phyloP scores from a whole-genome alignment of 2,113 vertebrate species.

The Aphyosemion australe region DNA sequence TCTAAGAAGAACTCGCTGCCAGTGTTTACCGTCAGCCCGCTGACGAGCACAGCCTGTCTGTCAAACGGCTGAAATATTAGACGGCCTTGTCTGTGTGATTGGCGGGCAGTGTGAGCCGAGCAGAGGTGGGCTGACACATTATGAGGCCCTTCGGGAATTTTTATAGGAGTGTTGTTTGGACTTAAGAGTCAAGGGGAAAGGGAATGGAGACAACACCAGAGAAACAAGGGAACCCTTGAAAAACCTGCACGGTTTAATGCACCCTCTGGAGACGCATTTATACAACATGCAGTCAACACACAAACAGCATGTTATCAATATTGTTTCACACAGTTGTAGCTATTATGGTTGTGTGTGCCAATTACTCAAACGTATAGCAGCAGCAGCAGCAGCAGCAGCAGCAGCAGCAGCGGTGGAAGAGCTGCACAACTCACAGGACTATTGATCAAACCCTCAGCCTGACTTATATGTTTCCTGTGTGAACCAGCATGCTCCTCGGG shows the following conservation, averaged over 20 bases:
- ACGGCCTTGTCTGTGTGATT: constrained; percentile 2
- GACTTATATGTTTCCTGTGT: constrained; percentile 4
- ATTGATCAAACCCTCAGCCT: constrained; percentile 65
- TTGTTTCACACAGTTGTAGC: constrained; percentile 51
- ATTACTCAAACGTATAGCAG: constrained; percentile 66
- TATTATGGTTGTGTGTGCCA: constrained; percentile 54
- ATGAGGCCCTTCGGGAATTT: constrained; percentile 14
- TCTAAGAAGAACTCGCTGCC: not conserved
- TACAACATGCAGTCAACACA: constrained; percentile 1
- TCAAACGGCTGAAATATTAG: constrained; percentile 13
- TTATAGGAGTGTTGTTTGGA: constrained; percentile 16
- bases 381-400: too few species aligned
- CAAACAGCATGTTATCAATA: constrained; percentile 61
- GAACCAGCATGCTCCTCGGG: constrained; percentile 16
- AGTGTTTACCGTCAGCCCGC: not conserved
- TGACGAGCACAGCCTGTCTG: constrained; percentile 3
- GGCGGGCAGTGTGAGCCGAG: not conserved
- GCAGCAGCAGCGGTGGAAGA: constrained; percentile 37
- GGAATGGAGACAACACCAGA: not conserved
- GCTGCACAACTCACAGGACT: constrained; percentile 45
- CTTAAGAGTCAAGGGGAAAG: not conserved
- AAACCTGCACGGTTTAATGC: constrained; percentile 39
- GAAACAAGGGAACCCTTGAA: not conserved
- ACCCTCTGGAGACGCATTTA: constrained; percentile 49
- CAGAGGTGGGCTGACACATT: constrained; percentile 14